Base-by-base conservation (phyloP, 2,113 vertebrate species). In the Accipiter cooperii region DNA sequence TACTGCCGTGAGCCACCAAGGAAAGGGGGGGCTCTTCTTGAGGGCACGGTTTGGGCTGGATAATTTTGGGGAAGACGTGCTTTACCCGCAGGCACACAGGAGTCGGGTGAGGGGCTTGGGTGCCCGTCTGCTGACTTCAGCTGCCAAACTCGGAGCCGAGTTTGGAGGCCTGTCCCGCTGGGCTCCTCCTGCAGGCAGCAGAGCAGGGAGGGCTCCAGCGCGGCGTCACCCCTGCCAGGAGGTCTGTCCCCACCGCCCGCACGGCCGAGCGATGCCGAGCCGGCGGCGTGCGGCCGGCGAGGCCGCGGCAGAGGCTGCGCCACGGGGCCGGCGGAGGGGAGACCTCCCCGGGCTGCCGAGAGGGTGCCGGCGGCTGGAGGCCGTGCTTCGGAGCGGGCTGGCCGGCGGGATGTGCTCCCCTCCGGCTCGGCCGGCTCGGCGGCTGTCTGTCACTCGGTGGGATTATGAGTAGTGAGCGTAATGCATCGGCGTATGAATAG, bases 391-490 rank as follows among this genome's bases (percentile, higher is more conserved):
- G 70, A 54, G 57, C 2, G 0, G 70, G 51, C 19, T 31, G 71
- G 68, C 49, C 44, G 0, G n/a, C 0, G 29, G 66, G 91, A 83
- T 65, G 89, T 20, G 29, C 55, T 76, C 65, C 78, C 66, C 76
- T 80, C 61, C 5, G 10, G 85, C 84, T 70, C 44, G 74, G 93
- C 97, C 96, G 5, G 95, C 87, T 95, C 44, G 20, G 84, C 34
- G 70, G 58, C 93, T 97, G 97, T 98, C 98, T 99, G 98, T 99
- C 98, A 99, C 88, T 83, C 96, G 95, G 90, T 97, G 97, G 99
- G 98, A 99, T 99, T 99, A 99, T 99, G 99, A 99, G 98, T 98
- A 99, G 99, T 99, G 99, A 99, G 98, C 98, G 98, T 99, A 99
- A 99, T 99, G 98, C 98, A 98, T 98, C 98, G 98, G 98, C 98